phyloP scores from a whole-genome alignment of 2,888 invertebrate species.

The Aphodius sticticus region DNA sequence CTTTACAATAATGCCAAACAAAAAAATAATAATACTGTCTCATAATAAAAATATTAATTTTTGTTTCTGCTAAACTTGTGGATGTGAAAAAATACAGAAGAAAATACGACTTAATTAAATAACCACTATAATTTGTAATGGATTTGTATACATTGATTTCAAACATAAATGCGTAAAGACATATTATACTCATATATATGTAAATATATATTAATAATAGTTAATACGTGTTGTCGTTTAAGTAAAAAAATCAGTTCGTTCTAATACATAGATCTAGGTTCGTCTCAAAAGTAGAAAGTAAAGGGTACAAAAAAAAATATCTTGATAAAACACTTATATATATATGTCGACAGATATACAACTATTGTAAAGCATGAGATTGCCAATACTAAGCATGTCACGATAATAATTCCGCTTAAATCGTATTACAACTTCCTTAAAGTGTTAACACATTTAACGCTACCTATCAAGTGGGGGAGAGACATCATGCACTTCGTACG shows the following conservation, averaged over 20 bases:
- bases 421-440: neutral
- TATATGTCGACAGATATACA: constrained; percentile 23
- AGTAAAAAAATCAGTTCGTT: constrained; percentile 48
- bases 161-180: constrained; percentile 36
- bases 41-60: constrained; percentile 23
- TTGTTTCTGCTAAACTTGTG: neutral
- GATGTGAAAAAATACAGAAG: constrained; percentile 7
- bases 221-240: constrained; percentile 34
- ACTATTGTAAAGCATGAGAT: constrained; percentile 35
- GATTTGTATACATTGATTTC: constrained; percentile 29
- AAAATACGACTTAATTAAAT: constrained; percentile 31
- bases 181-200: constrained; percentile 31
- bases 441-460: neutral
- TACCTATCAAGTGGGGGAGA: neutral
- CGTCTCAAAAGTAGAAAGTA: constrained; percentile 16
- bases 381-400: constrained; percentile 35
- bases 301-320: constrained; percentile 29
- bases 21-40: constrained; percentile 28
- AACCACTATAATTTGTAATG: constrained; percentile 36
- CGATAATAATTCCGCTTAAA: constrained; percentile 25
- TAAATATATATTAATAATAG: constrained; percentile 18
- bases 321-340: constrained; percentile 32
- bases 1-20: constrained; percentile 24
- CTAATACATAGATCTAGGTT: constrained; percentile 38
- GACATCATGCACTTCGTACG: neutral